Percentiles rank a stretch among this genome's conserved stretches.
Conservation (phyloP, 2,797 vertebrate genomes). For the Gymnodraco acuticeps region DNA sequence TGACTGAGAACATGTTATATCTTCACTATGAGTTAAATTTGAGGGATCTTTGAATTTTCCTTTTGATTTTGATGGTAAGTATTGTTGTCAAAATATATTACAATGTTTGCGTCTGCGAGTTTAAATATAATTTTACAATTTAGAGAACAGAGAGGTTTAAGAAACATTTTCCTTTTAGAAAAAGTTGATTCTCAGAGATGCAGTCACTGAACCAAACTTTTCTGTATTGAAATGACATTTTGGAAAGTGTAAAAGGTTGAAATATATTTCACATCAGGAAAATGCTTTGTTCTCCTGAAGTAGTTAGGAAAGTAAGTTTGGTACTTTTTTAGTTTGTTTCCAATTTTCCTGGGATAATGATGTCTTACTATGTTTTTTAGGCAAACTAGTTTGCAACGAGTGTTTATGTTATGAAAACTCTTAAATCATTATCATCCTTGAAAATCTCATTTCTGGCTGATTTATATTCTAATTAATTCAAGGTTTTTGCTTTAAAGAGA, state of each 20-base stretch:
- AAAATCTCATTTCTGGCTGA: background rate
- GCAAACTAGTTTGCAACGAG: background rate
- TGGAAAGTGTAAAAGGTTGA: background rate
- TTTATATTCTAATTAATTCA: slow-evolving; percentile 26
- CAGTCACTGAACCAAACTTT: background rate
- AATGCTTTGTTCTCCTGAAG: background rate
- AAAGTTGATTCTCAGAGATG: background rate
- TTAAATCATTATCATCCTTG: background rate
- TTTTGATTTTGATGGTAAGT: no score
- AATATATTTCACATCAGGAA: background rate
- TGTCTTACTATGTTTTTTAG: background rate
- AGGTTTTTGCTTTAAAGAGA: slow-evolving; percentile 40
- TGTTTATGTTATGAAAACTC: background rate
- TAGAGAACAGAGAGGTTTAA: background rate
- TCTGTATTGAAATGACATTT: slow-evolving; percentile 1
- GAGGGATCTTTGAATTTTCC: background rate
- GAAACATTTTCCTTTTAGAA: background rate
- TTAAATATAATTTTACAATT: background rate
- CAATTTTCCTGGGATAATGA: background rate
- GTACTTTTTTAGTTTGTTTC: background rate
- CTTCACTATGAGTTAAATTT: background rate
- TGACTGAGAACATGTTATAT: background rate
- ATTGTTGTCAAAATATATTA: no score
- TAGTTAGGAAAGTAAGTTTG: no score
- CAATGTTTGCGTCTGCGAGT: no score